These are phyloP conservation scores for Neoaliturus tenellus DNA, from an alignment of 2,888 invertebrate species.

Conservation along the genomic window DNA sequence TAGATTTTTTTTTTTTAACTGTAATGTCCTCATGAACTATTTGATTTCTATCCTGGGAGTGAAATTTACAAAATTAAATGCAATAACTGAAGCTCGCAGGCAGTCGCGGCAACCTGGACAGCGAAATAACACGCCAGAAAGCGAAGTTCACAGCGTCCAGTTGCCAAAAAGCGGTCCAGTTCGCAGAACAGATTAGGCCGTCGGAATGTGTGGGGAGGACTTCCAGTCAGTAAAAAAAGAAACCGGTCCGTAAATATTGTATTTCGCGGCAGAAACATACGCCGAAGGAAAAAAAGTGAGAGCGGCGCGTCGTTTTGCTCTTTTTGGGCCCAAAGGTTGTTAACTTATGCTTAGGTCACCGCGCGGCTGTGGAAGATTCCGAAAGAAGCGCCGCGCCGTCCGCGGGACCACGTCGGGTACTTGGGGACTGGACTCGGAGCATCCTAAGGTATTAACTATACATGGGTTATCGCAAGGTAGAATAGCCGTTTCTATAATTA, in stretches of 20 bases:
- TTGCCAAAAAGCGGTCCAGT: constrained; percentile 15
- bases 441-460: too few species aligned
- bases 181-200: constrained; percentile 34
- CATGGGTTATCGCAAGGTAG: too few species aligned
- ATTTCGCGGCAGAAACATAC: constrained; percentile 45
- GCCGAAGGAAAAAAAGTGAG: constrained; percentile 27
- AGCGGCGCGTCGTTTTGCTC: not conserved
- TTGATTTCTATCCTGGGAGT: too few species aligned
- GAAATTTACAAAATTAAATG: too few species aligned
- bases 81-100: too few species aligned
- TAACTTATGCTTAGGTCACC: constrained; percentile 10
- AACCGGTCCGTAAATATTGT: constrained; percentile 51
- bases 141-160: not conserved
- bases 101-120: not conserved
- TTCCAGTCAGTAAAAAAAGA: constrained; percentile 22
- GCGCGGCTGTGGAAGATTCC: constrained; percentile 26
- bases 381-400: not conserved
- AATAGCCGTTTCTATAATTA: too few species aligned
- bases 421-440: too few species aligned
- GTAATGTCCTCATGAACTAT: too few species aligned
- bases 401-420: not conserved
- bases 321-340: constrained; percentile 40
- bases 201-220: constrained; percentile 11
- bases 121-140: constrained; percentile 5
- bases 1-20: too few species aligned